Conservation (phyloP, 2,113 vertebrate genomes). For the Tretioscincus oriximinensis region DNA sequence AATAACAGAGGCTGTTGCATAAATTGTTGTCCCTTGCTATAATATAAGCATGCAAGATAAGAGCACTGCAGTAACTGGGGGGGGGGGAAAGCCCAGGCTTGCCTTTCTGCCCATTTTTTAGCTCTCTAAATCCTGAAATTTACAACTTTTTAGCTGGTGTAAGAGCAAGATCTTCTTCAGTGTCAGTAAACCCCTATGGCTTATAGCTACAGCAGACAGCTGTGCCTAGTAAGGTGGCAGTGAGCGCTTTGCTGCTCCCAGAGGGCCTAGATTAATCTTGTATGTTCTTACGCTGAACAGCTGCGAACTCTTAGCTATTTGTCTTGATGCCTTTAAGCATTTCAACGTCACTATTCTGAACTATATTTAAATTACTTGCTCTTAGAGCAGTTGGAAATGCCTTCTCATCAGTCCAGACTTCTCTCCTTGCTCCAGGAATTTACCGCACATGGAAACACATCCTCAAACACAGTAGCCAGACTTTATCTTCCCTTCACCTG, state of each 20-base stretch:
- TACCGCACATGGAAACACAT: not conserved
- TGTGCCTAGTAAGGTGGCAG: conserved; percentile 13
- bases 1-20: not conserved
- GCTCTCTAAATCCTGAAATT: not conserved
- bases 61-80: not conserved
- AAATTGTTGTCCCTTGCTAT: not conserved
- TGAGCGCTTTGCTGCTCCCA: not conserved
- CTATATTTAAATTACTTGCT: not conserved
- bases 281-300: conserved; percentile 6
- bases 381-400: not conserved
- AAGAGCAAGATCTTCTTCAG: not conserved
- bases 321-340: not conserved
- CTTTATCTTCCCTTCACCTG: no score
- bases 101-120: not conserved
- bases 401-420: not conserved
- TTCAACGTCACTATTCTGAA: not conserved
- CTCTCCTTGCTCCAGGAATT: no score
- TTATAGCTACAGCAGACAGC: not conserved
- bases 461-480: no score
- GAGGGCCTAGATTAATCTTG: conserved; percentile 15
- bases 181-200: not conserved
- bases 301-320: conserved; percentile 17
- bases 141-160: not conserved
- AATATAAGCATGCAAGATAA: not conserved
- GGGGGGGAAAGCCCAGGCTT: not conserved